Percentiles rank a stretch among this genome's conserved stretches.
Evolutionary conservation across 2,888 invertebrate species (phyloP).

Genomic region (Nomada fucata): DNA sequence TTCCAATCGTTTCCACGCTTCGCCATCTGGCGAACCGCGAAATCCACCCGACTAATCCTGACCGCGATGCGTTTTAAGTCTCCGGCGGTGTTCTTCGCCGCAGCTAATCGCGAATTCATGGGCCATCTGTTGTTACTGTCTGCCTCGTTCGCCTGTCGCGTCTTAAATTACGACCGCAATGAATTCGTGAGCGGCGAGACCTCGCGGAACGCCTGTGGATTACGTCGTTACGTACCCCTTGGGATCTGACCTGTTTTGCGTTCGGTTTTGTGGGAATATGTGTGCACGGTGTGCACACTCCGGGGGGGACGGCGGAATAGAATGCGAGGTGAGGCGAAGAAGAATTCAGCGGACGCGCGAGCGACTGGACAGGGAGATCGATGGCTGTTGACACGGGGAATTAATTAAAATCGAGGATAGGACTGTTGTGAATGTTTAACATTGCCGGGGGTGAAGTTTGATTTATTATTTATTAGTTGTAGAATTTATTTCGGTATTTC

Average conservation of each 20-base stretch:
- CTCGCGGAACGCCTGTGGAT: slow-evolving; percentile 24
- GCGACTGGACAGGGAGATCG: no score
- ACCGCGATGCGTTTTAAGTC: slow-evolving; percentile 63
- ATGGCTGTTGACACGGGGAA: no score
- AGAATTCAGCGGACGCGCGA: no score
- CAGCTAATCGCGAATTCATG: slow-evolving; percentile 67
- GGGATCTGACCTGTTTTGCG: not conserved
- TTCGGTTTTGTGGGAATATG: not conserved
- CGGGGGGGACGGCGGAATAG: no score
- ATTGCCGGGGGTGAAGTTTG: no score
- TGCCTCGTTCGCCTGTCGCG: slow-evolving; percentile 26
- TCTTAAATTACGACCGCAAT: slow-evolving; percentile 62
- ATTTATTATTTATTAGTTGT: no score
- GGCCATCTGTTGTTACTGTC: slow-evolving; percentile 69
- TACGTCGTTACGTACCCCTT: slow-evolving; percentile 19
- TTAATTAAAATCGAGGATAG: no score
- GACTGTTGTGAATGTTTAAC: no score
- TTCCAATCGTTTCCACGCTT: slow-evolving; percentile 72
- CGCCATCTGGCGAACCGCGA: slow-evolving; percentile 73
- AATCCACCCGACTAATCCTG: slow-evolving; percentile 72
- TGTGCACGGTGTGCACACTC: no score
- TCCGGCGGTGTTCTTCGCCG: slow-evolving; percentile 56
- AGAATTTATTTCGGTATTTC: no score
- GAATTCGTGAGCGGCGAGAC: slow-evolving; percentile 46
- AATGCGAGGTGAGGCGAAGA: no score